These are phyloP conservation scores for Leuciscus waleckii DNA, from an alignment of 2,797 vertebrate genomes.

Conservation along the genomic window DNA sequence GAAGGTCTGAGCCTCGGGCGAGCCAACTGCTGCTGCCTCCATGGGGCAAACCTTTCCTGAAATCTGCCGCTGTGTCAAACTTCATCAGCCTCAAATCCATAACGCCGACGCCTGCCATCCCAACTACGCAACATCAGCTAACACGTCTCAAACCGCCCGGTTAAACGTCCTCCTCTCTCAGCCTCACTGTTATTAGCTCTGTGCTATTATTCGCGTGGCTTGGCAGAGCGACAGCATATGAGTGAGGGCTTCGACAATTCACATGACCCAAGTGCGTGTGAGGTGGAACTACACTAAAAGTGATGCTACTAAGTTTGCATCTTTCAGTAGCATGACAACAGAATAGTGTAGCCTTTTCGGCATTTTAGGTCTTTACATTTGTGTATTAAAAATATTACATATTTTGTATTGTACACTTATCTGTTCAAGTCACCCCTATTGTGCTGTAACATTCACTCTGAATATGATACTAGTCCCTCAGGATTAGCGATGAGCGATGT, in stretches of 20 bases:
- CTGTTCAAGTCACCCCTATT: not conserved
- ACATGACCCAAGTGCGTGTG: not conserved
- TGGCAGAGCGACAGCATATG: not conserved
- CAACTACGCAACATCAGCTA: constrained; percentile 21
- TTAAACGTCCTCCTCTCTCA: constrained; percentile 30
- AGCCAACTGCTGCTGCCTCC: constrained; percentile 66
- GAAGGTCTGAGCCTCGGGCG: constrained; percentile 55
- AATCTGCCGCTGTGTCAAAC: constrained; percentile 47
- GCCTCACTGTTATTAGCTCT: constrained; percentile 18
- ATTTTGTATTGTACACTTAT: too few species aligned
- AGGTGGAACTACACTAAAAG: not conserved
- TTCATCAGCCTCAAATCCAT: constrained; percentile 45
- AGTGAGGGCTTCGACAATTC: not conserved
- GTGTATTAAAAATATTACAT: too few species aligned
- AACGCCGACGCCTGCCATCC: constrained; percentile 9
- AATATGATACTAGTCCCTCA: not conserved
- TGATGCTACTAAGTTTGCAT: not conserved
- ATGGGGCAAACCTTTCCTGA: constrained; percentile 23
- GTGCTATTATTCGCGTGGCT: constrained; percentile 14
- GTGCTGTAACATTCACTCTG: not conserved
- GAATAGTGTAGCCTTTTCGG: not conserved
- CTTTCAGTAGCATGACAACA: not conserved
- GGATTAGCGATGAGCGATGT: not conserved
- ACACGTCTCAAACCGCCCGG: constrained; percentile 24
- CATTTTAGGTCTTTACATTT: too few species aligned